A percentile compares a stretch with the other conserved stretches of the same genome.
phyloP scores from a whole-genome alignment of 1,140 invertebrate genomes.

The Plectrocnemia conspersa region DNA sequence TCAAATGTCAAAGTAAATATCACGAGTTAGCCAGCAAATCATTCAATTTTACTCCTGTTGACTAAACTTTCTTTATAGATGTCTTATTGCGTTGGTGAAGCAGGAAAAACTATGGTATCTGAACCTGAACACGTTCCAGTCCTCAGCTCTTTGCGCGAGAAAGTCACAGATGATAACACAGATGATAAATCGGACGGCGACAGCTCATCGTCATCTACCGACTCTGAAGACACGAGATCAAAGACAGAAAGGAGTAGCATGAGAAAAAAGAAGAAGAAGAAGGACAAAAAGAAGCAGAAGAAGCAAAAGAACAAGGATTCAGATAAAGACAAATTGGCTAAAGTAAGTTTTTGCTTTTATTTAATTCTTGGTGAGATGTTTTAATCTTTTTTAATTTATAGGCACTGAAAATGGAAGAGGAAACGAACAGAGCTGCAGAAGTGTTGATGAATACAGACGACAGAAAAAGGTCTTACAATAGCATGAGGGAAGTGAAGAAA shows the following conservation, averaged over 20 bases:
- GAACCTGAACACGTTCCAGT: constrained; percentile 35
- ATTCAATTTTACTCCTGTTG: too few species aligned
- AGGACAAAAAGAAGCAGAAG: constrained; percentile 56
- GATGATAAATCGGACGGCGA: constrained; percentile 41
- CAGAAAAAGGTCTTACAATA: constrained; percentile 87
- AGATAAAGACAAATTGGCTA: constrained; percentile 48
- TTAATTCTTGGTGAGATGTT: constrained; percentile 3
- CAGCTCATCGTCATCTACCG: constrained; percentile 38
- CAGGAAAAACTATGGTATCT: constrained; percentile 55
- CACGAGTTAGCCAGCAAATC: too few species aligned
- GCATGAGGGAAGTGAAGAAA: constrained; percentile 75
- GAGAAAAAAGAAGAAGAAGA: constrained; percentile 66
- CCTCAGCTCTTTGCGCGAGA: too few species aligned
- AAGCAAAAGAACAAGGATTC: constrained; percentile 53
- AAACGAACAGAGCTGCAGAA: constrained; percentile 59
- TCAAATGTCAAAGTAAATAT: constrained; percentile 78
- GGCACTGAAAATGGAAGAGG: constrained; percentile 65
- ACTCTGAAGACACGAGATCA: constrained; percentile 51
- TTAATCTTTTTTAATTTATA: constrained; percentile 37
- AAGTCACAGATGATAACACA: constrained; percentile 41
- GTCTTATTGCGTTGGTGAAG: constrained; percentile 82
- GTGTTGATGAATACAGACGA: constrained; percentile 70
- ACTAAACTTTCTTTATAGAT: constrained; percentile 59
- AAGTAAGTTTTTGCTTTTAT: constrained; percentile 30
- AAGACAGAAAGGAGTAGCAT: constrained; percentile 55